phyloP scores from a whole-genome alignment of 2,113 vertebrate genomes.

The Corydoras maculifer region DNA sequence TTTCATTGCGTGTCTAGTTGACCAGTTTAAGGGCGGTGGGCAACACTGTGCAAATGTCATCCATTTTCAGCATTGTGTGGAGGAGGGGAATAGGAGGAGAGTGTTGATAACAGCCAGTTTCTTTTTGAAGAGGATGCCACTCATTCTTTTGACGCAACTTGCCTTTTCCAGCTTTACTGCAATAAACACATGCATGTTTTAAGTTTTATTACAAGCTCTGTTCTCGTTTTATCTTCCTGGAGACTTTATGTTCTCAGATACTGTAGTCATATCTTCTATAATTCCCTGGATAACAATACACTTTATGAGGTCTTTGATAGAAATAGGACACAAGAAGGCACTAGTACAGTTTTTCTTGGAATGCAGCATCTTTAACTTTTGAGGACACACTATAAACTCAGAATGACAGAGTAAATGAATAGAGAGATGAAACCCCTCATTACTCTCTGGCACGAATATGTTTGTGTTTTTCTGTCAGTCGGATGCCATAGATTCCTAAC shows the following conservation, averaged over 20 bases:
- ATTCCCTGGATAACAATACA: too few relatives aligned
- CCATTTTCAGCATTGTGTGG: constrained; percentile 50
- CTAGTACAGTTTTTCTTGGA: too few relatives aligned
- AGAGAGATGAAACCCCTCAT: neutral
- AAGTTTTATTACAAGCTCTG: neutral
- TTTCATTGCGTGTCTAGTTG: constrained; percentile 47
- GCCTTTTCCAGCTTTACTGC: neutral
- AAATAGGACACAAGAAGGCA: too few relatives aligned
- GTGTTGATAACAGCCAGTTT: constrained; percentile 9
- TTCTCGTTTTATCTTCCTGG: neutral
- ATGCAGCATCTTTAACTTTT: too few relatives aligned
- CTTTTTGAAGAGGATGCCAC: constrained; percentile 29
- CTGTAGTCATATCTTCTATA: too few relatives aligned
- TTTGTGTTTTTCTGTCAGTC: constrained; percentile 23
- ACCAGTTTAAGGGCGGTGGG: constrained; percentile 49
- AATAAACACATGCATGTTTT: neutral
- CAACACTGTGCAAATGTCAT: constrained; percentile 19
- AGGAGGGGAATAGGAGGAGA: constrained; percentile 1
- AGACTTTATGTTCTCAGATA: too few relatives aligned
- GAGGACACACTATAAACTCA: neutral
- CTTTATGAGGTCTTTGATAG: too few relatives aligned
- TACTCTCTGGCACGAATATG: neutral
- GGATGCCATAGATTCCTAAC: constrained; percentile 31
- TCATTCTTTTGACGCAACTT: constrained; percentile 19
- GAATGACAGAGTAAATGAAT: neutral